A percentile compares a stretch with the other conserved stretches of the same genome.
Evolutionary conservation across 2,113 vertebrate species (phyloP).

Genomic region (Hyaena hyaena): DNA sequence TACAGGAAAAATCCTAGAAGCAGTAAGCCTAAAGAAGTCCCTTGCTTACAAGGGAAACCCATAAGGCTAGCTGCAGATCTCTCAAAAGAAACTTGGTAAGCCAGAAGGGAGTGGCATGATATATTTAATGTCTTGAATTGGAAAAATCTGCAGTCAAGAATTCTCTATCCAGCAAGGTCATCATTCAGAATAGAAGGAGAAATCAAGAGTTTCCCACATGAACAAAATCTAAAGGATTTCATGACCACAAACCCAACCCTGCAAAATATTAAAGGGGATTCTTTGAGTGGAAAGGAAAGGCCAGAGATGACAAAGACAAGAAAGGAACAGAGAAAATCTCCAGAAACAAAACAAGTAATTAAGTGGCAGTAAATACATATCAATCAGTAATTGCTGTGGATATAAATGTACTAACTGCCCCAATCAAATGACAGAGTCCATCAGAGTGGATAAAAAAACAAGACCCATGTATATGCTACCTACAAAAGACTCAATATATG

Average conservation of each 20-base stretch:
- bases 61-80: background rate
- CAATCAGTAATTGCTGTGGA: background rate
- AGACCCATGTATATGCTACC: too few relatives aligned
- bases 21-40: background rate
- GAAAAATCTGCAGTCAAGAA: background rate
- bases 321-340: background rate
- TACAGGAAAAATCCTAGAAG: background rate
- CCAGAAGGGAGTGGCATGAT: background rate
- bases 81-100: background rate
- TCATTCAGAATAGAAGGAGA: background rate
- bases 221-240: background rate
- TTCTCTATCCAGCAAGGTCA: background rate
- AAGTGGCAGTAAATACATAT: background rate
- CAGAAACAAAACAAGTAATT: background rate
- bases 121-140: background rate
- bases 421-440: background rate
- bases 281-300: background rate
- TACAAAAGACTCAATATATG: too few relatives aligned
- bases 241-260: background rate
- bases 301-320: background rate
- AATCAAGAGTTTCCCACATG: background rate
- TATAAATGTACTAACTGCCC: background rate
- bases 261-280: background rate
- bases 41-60: background rate
- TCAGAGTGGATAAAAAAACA: background rate